These are phyloP conservation scores for Leucophora obtusa DNA, from an alignment of 2,888 invertebrate genomes.

Conservation along the genomic window DNA sequence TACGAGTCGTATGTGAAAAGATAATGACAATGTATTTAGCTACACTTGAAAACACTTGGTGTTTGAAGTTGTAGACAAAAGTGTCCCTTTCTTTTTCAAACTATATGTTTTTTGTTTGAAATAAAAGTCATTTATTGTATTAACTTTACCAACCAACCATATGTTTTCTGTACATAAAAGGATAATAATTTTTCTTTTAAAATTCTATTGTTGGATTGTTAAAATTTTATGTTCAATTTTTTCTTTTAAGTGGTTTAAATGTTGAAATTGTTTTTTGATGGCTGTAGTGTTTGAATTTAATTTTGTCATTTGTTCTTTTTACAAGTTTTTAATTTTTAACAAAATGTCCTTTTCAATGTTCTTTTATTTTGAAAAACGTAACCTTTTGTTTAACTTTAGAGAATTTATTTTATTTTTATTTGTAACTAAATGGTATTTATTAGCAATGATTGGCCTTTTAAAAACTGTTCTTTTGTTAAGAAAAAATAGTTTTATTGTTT, in stretches of 20 bases:
- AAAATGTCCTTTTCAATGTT: slow-evolving; percentile 10
- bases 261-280: slow-evolving; percentile 68
- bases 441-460: slow-evolving; percentile 66
- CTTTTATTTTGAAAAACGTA: not conserved
- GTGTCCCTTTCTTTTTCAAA: slow-evolving; percentile 1
- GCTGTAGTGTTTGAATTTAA: slow-evolving; percentile 66
- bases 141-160: slow-evolving; percentile 18
- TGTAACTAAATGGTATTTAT: slow-evolving; percentile 63
- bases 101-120: slow-evolving; percentile 10
- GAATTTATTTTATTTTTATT: slow-evolving; percentile 65
- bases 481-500: not conserved
- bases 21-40: slow-evolving; percentile 48
- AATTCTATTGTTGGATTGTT: slow-evolving; percentile 19
- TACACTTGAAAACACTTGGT: slow-evolving; percentile 37
- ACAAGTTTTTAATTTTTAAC: slow-evolving; percentile 47
- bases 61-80: slow-evolving; percentile 5
- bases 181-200: slow-evolving; percentile 50
- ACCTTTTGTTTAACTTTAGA: slow-evolving; percentile 42
- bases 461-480: slow-evolving; percentile 49
- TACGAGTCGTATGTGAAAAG: not conserved
- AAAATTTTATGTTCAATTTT: not conserved
- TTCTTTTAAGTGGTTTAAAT: slow-evolving; percentile 47
- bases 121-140: slow-evolving; percentile 48
- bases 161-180: slow-evolving; percentile 43
- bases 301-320: slow-evolving; percentile 52